Conservation (phyloP, 2,113 vertebrate species). For the Crotalus horridus region DNA sequence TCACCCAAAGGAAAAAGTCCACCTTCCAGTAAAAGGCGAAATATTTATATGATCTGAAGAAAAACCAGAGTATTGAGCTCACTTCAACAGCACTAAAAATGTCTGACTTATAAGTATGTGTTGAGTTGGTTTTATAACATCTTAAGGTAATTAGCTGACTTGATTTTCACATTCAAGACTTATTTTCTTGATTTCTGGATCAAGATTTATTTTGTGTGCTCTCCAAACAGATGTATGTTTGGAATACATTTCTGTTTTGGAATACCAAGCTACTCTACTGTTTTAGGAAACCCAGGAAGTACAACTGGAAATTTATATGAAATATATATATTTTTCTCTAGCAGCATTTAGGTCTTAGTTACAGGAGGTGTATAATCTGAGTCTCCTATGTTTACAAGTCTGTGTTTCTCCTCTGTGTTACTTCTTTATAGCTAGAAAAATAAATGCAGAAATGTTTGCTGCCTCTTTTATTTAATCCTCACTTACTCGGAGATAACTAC, state of each 20-base stretch:
- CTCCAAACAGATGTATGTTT: conserved; percentile 10
- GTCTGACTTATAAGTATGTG: not conserved
- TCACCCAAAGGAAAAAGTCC: conserved; percentile 20
- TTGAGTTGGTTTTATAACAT: conserved; percentile 11
- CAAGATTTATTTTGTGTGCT: not conserved
- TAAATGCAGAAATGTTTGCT: not conserved
- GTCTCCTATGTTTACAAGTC: not conserved
- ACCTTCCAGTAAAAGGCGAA: not conserved
- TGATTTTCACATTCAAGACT: conserved; percentile 21
- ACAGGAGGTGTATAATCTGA: not conserved
- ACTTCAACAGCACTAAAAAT: not conserved
- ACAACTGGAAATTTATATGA: not conserved
- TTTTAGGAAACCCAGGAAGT: not conserved
- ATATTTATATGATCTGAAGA: not conserved
- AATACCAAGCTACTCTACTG: not conserved
- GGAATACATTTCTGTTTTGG: not conserved
- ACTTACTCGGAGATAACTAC: not conserved
- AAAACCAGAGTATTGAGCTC: not conserved
- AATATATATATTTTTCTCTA: not conserved
- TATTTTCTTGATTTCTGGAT: conserved; percentile 18
- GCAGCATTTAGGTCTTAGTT: not conserved
- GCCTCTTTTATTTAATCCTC: not conserved
- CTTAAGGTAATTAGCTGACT: not conserved
- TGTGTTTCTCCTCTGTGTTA: not conserved
- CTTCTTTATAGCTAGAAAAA: not conserved